These are phyloP conservation scores for Drosophila greeni DNA, from an alignment of 2,888 invertebrate genomes.

Conservation along the genomic window DNA sequence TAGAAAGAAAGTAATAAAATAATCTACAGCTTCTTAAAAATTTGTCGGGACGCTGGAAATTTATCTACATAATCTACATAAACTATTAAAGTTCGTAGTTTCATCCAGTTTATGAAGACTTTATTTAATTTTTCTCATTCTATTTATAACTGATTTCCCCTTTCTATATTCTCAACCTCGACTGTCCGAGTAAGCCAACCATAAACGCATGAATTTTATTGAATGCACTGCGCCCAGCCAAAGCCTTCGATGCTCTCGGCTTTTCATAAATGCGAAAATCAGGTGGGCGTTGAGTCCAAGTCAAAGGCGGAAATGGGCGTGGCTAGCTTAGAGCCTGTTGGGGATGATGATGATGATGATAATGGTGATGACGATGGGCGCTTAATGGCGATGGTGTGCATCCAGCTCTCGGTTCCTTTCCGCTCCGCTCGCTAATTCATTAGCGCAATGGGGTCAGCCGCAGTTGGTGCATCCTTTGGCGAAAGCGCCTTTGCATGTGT, in stretches of 20 bases:
- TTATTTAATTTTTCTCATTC: not conserved
- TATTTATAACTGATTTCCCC: not conserved
- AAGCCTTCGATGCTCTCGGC: not conserved
- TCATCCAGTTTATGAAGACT: not conserved
- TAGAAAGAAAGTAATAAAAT: no score
- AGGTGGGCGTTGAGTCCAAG: constrained; percentile 16
- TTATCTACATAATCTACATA: no score
- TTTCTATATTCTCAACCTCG: not conserved
- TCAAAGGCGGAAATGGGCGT: constrained; percentile 11
- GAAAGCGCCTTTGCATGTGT: constrained; percentile 39
- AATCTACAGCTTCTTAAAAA: no score
- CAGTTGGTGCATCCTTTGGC: constrained; percentile 30
- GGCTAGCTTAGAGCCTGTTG: constrained; percentile 10
- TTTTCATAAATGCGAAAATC: constrained; percentile 14
- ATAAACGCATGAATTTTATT: constrained; percentile 50
- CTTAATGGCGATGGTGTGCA: constrained; percentile 23
- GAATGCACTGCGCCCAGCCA: constrained; percentile 29
- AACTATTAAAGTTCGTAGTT: no score
- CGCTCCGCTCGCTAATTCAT: constrained; percentile 41
- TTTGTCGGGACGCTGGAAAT: no score
- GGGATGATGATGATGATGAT: constrained; percentile 7
- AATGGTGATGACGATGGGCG: constrained; percentile 9
- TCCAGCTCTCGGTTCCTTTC: constrained; percentile 6
- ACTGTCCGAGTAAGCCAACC: not conserved
- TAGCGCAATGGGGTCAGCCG: constrained; percentile 42